Conservation (phyloP, 1,140 invertebrate species). For the Procambarus clarkii region DNA sequence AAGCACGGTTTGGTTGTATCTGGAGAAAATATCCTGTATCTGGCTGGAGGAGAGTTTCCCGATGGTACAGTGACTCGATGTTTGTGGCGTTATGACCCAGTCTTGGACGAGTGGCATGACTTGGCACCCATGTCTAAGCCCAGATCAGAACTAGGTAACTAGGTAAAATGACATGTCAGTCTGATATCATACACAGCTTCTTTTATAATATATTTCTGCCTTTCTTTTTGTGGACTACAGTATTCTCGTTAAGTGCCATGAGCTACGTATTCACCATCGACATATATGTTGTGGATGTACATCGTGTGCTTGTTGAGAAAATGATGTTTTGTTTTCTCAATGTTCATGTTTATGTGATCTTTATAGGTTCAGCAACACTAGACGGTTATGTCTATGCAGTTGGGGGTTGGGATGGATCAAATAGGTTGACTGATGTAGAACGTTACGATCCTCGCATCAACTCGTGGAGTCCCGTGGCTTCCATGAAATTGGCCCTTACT, state of each 20-base stretch:
- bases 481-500: slow-evolving; percentile 80
- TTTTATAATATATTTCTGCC: too few relatives aligned
- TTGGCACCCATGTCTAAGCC: slow-evolving; percentile 78
- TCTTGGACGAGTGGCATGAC: slow-evolving; percentile 79
- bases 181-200: too few relatives aligned
- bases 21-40: slow-evolving; percentile 79
- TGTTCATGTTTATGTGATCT: not conserved
- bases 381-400: slow-evolving; percentile 84
- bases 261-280: too few relatives aligned
- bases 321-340: too few relatives aligned
- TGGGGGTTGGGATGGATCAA: slow-evolving; percentile 89
- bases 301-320: too few relatives aligned
- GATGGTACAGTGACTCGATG: slow-evolving; percentile 78
- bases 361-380: slow-evolving; percentile 81
- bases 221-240: too few relatives aligned
- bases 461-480: slow-evolving; percentile 78
- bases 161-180: not conserved
- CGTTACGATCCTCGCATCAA: slow-evolving; percentile 82
- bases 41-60: slow-evolving; percentile 80
- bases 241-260: too few relatives aligned
- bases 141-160: slow-evolving; percentile 79
- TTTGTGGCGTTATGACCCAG: slow-evolving; percentile 79
- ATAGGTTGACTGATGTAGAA: slow-evolving; percentile 87
- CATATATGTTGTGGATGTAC: too few relatives aligned
- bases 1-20: slow-evolving; percentile 79